Evolutionary conservation across 1,140 invertebrate genomes (phyloP).

Genomic region (Dreissena polymorpha): DNA sequence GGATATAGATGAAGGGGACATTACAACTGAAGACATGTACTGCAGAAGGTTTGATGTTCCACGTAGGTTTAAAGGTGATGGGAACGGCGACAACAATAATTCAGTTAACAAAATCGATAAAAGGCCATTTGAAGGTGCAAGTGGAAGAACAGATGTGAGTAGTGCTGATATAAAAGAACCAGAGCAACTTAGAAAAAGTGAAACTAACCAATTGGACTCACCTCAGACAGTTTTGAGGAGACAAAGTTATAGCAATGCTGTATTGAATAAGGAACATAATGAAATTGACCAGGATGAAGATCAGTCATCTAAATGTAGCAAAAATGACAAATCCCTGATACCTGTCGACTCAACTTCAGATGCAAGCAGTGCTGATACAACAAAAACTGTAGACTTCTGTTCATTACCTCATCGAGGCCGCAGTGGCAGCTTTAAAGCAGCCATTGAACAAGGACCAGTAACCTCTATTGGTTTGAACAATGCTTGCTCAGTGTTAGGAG

Average conservation of each 20-base stretch:
- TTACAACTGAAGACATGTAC: too few species aligned
- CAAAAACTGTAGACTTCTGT: too few species aligned
- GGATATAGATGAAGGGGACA: background rate
- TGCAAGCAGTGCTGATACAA: too few species aligned
- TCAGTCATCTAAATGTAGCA: too few species aligned
- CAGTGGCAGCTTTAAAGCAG: conserved; percentile 41
- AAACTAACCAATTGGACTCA: too few species aligned
- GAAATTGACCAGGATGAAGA: conserved; percentile 4
- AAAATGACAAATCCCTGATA: too few species aligned
- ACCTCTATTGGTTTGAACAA: background rate
- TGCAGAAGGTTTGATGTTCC: background rate
- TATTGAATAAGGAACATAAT: background rate
- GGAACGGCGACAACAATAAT: too few species aligned
- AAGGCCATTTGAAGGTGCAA: too few species aligned
- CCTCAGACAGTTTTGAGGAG: conserved; percentile 4
- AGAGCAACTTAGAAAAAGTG: background rate
- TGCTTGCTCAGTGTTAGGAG: background rate
- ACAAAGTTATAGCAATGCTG: conserved; percentile 33
- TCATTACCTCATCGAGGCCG: too few species aligned
- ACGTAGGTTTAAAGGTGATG: background rate
- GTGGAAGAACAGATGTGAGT: background rate
- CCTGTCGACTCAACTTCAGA: too few species aligned
- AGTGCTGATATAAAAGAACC: background rate
- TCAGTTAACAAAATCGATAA: too few species aligned
- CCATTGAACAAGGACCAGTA: conserved; percentile 32